Evolutionary conservation across 1,140 invertebrate species (phyloP).

Genomic region (Drosophila malerkotliana): DNA sequence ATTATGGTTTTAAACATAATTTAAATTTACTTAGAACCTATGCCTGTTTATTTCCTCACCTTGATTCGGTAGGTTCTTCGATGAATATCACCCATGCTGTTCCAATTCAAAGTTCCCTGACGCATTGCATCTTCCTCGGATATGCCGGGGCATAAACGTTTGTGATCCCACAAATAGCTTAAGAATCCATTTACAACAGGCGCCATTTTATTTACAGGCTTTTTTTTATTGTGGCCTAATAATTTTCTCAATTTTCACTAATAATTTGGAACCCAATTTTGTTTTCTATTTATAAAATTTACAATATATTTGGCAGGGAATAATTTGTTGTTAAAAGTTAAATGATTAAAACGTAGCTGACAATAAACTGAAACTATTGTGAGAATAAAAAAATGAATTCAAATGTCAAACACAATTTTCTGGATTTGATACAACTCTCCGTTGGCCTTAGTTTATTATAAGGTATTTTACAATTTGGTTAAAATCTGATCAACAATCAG

Average conservation of each 20-base stretch:
- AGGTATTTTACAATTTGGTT: conserved; percentile 57
- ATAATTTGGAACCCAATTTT: background rate
- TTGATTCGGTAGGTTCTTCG: background rate
- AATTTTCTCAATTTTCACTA: no score
- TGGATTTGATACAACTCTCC: conserved; percentile 35
- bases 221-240: no score
- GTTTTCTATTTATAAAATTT: background rate
- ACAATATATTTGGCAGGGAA: no score
- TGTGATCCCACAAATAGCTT: background rate
- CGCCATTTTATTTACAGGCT: no score
- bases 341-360: background rate
- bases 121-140: background rate
- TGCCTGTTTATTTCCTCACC: background rate
- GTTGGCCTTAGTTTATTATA: conserved; percentile 63
- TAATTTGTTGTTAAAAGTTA: no score
- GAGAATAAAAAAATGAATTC: background rate
- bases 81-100: background rate
- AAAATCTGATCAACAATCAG: conserved; percentile 41
- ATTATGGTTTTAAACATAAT: no score
- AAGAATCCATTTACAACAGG: background rate
- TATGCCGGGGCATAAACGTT: background rate
- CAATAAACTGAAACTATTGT: background rate
- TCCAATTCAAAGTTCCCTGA: background rate
- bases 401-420: background rate
- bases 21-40: no score